Evolutionary conservation across 2,113 vertebrate species (phyloP), one percentile per base, ranked within the genome.

Genomic region (Trichomycterus rosablanca): DNA sequence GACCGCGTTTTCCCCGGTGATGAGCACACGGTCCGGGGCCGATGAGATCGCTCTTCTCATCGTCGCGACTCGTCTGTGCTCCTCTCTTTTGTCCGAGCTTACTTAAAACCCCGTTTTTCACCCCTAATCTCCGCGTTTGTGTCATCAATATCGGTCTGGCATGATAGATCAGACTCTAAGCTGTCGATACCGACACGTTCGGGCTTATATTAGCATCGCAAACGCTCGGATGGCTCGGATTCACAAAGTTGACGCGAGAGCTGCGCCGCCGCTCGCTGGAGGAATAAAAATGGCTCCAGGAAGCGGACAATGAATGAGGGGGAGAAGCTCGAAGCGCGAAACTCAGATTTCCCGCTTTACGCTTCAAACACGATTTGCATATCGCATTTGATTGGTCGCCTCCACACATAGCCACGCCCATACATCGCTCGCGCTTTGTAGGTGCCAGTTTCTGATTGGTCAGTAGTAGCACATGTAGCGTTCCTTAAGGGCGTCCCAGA

Each of bases 331-430:
- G 59, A 65, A 73, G 76, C 74, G 78, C 78, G 66, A 77, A 76
- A 78, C 77, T 78, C 62, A 15, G 62, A 74, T 89, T 90, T 87
- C 90, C 88, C 91, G 92, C 87, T 82, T 78, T 74, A 67, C 37
- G 83, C 84, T 92, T 93, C 85, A 84, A 93, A 30, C 26, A 3
- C 7, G 26, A 30, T 30, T 30, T 30, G 26, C 26, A 30, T 30
- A 30, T 30, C 26, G 26, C 26, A 3, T 7, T 30, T 7, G 3
- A 4, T 30, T 30, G 26, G 26, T 30, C 26, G 26, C 26, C 7
- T 30, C 7, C 26, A 3, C 7, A 30, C 26, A 30, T 4, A 7
- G 3, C 26, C 26, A 30, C 26, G 26, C 26, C 26, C 26, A 30
- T 4, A 30, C 3, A 3, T 30, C 26, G 7, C 26, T 30, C 43